Evolutionary conservation across 2,113 vertebrate species (phyloP), one percentile per base, ranked within the genome.

Genomic region (Gila orcuttii): DNA sequence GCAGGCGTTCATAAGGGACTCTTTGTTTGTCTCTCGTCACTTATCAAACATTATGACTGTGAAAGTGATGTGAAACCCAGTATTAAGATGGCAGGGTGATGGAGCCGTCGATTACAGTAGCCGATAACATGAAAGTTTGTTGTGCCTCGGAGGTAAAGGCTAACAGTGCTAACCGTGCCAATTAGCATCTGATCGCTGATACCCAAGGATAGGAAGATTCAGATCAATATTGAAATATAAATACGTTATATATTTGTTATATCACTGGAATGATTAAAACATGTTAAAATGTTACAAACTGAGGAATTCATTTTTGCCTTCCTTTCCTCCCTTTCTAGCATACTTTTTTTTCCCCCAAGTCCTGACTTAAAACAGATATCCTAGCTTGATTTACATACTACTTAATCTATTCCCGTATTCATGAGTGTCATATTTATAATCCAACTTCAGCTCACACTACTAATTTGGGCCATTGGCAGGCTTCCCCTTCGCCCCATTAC

Each of bases 41-140:
- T 88, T 89, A 87, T 91, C 90, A 90, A 79, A 88, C 86, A 83
- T 91, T 59, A 86, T 78, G 10, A 62, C 62, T 60, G 36, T 42
- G 50, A 85, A 59, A 73, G 79, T 64, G 25, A 28, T 80, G 8
- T 57, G 74, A 79, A 42, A 64, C 31, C 39, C 87, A 80, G 88
- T 87, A 90, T 88, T 90, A 89, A 90, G 60, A 89, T 90, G 89
- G 86, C 28, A 77, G 75, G 50, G 2, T 21, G 25, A 17, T 17
- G 64, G 79, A 89, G 86, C 64, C 57, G 84, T 88, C 89, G 12
- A 75, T 66, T 66, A 75, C 68, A 68, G 45, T 39, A 42, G 15
- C 45, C 12, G 31, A 39, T 11, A n/a, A 25, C 45, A 6, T 42
- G 6, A 62, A 62, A 10, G 39, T 6, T 15, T 31, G 71, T 84